Conservation (phyloP, 1,140 invertebrate species). For the Venturia canescens region DNA sequence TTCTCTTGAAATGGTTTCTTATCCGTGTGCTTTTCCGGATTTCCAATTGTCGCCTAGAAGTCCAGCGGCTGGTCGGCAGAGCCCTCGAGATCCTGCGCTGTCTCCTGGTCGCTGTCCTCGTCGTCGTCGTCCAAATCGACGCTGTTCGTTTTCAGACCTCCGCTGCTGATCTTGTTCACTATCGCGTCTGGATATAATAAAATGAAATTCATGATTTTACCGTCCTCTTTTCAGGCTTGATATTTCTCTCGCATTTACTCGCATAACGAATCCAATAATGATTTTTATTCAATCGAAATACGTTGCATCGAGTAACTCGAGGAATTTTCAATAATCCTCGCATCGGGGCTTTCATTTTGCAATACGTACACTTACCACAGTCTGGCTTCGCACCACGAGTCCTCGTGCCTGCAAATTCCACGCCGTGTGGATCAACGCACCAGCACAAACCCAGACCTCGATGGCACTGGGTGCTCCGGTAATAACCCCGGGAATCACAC, state of each 20-base stretch:
- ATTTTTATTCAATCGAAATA: not conserved
- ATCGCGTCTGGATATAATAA: slow-evolving; percentile 76
- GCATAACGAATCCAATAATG: not conserved
- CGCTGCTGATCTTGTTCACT: slow-evolving; percentile 78
- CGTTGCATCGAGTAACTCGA: not conserved
- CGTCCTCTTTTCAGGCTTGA: not conserved
- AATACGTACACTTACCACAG: slow-evolving; percentile 83
- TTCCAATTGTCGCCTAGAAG: slow-evolving; percentile 79
- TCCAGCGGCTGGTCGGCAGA: slow-evolving; percentile 87
- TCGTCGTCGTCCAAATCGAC: slow-evolving; percentile 78
- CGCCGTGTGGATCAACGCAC: slow-evolving; percentile 95
- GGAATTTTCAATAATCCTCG: not conserved
- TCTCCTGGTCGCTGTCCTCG: slow-evolving; percentile 83
- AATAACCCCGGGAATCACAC: slow-evolving; percentile 92
- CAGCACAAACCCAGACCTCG: slow-evolving; percentile 90
- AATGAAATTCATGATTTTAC: slow-evolving; percentile 55
- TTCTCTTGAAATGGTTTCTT: not conserved
- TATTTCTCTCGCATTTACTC: not conserved
- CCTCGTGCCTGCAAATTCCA: slow-evolving; percentile 90
- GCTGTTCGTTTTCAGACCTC: slow-evolving; percentile 75
- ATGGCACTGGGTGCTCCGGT: slow-evolving; percentile 91
- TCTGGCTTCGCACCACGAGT: slow-evolving; percentile 87
- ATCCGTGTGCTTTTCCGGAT: not conserved
- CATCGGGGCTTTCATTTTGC: not conserved
- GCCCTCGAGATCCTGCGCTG: slow-evolving; percentile 84